Conservation (phyloP, 2,113 vertebrate species). For the Muntiacus reevesi region DNA sequence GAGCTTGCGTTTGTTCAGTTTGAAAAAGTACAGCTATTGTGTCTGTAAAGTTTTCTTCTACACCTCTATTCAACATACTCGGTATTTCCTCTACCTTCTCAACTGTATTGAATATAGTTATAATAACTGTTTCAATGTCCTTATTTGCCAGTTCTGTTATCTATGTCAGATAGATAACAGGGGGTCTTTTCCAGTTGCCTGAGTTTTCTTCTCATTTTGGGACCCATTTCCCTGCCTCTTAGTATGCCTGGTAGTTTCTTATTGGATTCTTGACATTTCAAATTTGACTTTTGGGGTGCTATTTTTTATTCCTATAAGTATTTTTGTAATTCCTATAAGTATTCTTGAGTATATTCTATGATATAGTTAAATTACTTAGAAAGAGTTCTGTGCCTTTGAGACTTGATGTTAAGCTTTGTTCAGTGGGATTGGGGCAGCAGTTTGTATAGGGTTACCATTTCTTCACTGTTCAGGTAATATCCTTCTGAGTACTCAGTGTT, state of each 20-base stretch:
- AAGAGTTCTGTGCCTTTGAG: neutral
- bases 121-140: neutral
- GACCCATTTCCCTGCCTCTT: neutral
- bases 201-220: neutral
- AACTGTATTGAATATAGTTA: neutral
- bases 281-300: neutral
- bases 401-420: neutral
- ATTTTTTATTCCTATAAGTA: neutral
- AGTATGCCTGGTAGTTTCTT: neutral
- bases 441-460: neutral
- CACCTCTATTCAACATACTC: neutral
- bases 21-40: neutral
- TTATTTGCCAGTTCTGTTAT: neutral
- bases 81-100: neutral
- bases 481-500: neutral
- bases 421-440: neutral
- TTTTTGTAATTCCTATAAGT: neutral
- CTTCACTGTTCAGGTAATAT: neutral
- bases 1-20: neutral
- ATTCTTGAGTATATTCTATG: neutral
- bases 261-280: neutral
- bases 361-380: neutral
- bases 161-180: neutral
- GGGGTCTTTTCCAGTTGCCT: neutral
- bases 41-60: neutral